Percentiles rank a stretch among this genome's conserved stretches.
Evolutionary conservation across 1,140 invertebrate species (phyloP).

Genomic region (Pseudachorutes palmiensis): DNA sequence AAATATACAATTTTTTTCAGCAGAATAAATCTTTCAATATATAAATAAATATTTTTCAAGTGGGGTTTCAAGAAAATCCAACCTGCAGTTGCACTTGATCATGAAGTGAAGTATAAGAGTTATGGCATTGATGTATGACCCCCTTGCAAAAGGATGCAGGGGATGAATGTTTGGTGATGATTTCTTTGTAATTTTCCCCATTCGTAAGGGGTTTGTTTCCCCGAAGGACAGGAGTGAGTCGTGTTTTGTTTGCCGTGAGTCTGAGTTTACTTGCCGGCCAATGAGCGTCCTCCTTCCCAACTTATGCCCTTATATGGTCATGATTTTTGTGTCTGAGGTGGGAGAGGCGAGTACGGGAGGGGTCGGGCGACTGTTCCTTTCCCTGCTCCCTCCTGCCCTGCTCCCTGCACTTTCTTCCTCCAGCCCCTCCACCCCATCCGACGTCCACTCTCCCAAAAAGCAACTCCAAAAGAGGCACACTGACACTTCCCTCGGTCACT

Average conservation of each 20-base stretch:
- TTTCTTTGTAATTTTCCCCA: no score
- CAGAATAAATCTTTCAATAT: no score
- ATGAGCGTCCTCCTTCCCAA: neutral
- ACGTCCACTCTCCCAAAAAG: neutral
- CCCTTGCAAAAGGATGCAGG: no score
- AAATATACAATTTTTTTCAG: no score
- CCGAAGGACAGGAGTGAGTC: neutral
- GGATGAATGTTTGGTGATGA: no score
- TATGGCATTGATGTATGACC: no score
- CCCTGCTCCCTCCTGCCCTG: neutral
- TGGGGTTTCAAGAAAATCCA: no score
- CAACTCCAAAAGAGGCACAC: neutral
- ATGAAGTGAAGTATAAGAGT: no score
- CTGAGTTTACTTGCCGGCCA: neutral
- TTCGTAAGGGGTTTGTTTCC: no score
- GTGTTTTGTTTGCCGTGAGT: conserved; percentile 24
- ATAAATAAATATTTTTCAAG: no score
- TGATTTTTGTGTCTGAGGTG: neutral
- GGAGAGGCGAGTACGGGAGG: neutral
- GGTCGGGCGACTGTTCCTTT: neutral
- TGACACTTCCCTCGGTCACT: conserved; percentile 11
- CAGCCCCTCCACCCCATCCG: neutral
- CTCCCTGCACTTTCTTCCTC: no score
- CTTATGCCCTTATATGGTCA: conserved; percentile 13
- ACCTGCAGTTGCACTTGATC: no score